These are phyloP conservation scores for Tachina lurida DNA, from an alignment of 2,888 invertebrate species.

Conservation along the genomic window DNA sequence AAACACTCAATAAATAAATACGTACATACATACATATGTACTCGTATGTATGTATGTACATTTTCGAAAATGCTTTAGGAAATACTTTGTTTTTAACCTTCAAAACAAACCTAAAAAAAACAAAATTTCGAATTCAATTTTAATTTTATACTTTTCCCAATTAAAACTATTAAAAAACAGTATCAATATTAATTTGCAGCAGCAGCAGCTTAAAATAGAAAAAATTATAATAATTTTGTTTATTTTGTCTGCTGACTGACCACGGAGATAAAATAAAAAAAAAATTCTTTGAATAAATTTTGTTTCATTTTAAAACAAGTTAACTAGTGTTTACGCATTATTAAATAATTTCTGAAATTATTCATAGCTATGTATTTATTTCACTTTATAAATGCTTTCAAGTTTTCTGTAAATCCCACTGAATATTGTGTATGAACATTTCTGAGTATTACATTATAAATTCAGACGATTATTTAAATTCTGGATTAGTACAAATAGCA, in stretches of 20 bases:
- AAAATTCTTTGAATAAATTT: slow-evolving; percentile 25
- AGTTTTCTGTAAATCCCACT: slow-evolving; percentile 31
- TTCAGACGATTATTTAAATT: slow-evolving; percentile 6
- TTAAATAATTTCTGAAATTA: slow-evolving; percentile 25
- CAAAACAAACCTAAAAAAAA: not conserved
- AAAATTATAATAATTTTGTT: not conserved
- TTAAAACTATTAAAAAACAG: not conserved
- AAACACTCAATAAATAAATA: too few relatives aligned
- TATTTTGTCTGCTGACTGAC: not conserved
- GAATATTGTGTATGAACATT: not conserved
- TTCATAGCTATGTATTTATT: slow-evolving; percentile 16
- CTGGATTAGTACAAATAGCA: not conserved
- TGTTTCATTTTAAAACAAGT: slow-evolving; percentile 11
- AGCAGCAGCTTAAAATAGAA: slow-evolving; percentile 10
- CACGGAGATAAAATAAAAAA: not conserved
- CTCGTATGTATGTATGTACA: too few relatives aligned
- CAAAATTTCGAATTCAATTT: not conserved
- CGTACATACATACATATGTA: too few relatives aligned
- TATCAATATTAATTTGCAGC: slow-evolving; percentile 2
- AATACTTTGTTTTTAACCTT: not conserved
- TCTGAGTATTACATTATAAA: not conserved
- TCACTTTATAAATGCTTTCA: slow-evolving; percentile 7
- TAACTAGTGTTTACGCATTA: not conserved
- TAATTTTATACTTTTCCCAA: not conserved
- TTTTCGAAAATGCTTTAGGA: not conserved